Conservation (phyloP, 2,888 invertebrate species). For the Pasiphila rectangulata region DNA sequence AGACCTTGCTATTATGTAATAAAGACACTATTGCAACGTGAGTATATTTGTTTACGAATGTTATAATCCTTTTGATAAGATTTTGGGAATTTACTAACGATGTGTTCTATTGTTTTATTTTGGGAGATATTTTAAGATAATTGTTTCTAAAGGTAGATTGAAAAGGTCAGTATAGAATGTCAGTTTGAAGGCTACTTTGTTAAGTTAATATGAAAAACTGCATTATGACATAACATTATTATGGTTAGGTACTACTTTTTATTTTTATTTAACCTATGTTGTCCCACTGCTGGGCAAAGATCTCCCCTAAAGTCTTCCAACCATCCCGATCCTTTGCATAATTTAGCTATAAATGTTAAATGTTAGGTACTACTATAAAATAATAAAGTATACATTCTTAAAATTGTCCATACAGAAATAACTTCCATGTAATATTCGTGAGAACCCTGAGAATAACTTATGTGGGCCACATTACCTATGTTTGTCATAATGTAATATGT, state of each 20-base stretch:
- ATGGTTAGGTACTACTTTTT: too few relatives aligned
- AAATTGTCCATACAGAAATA: constrained; percentile 28
- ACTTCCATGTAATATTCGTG: constrained; percentile 29
- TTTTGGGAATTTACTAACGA: constrained; percentile 13
- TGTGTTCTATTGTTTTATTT: constrained; percentile 20
- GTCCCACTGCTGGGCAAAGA: too few relatives aligned
- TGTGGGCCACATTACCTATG: constrained; percentile 29
- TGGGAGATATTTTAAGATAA: constrained; percentile 6
- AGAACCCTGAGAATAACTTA: constrained; percentile 25
- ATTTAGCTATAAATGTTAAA: too few relatives aligned
- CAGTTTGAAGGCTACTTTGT: not conserved
- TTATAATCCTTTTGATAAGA: constrained; percentile 30
- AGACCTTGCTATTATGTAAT: constrained; percentile 13
- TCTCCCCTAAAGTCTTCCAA: too few relatives aligned
- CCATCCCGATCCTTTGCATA: too few relatives aligned
- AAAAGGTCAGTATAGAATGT: constrained; percentile 9
- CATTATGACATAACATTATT: too few relatives aligned
- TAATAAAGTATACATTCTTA: constrained; percentile 16
- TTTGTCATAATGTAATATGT: too few relatives aligned
- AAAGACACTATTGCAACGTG: constrained; percentile 8
- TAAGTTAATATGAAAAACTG: too few relatives aligned
- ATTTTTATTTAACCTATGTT: not conserved
- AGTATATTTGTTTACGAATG: constrained; percentile 23
- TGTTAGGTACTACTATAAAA: not conserved
- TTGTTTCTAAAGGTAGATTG: constrained; percentile 4